Percentiles rank a stretch among this genome's conserved stretches.
Conservation (phyloP, 1,140 invertebrate species). For the Paraescarpia echinospica region DNA sequence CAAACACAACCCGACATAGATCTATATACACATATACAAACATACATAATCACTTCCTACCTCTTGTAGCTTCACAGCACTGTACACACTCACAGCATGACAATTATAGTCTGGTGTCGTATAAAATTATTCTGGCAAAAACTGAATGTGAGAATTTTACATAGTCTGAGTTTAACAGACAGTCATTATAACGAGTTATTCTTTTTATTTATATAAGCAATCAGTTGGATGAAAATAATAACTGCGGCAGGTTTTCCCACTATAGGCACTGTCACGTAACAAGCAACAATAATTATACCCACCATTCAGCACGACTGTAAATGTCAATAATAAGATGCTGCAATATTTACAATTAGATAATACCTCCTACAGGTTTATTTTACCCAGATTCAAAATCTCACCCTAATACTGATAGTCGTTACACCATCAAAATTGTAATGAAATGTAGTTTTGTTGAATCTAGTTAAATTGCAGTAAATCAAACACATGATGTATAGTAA, state of each 20-base stretch:
- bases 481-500: background rate
- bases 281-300: background rate
- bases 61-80: background rate
- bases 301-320: background rate
- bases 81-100: background rate
- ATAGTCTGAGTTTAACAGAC: background rate
- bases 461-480: background rate
- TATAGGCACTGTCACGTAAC: background rate
- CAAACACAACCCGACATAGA: background rate
- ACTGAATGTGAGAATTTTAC: background rate
- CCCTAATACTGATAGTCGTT: background rate
- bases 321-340: background rate
- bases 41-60: background rate
- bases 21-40: background rate
- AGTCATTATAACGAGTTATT: background rate
- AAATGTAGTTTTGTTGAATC: background rate
- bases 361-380: background rate
- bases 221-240: background rate
- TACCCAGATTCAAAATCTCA: background rate
- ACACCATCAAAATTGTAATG: background rate
- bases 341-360: background rate
- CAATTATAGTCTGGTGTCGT: background rate
- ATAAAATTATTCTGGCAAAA: background rate
- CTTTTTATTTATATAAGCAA: background rate
- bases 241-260: background rate